Evolutionary conservation across 2,888 invertebrate species (phyloP), one percentile per base, ranked within the genome.

Genomic region (Pogonocherus hispidulus): DNA sequence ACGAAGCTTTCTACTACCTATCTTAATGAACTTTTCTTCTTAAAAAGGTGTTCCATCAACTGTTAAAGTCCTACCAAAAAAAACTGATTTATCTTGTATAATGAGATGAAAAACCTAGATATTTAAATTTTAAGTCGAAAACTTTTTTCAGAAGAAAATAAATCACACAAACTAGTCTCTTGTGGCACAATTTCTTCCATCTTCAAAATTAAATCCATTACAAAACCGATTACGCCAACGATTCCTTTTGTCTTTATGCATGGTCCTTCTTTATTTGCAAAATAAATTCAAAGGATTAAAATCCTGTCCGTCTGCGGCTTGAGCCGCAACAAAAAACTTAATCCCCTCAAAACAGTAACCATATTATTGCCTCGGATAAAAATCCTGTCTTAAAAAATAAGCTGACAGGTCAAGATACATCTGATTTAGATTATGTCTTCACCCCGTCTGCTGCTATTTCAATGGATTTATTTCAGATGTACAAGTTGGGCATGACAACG

Each of bases 401-500:
- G 16, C 59, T 32, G 27, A 59, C 32, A 32, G 16, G 18, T 54
- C 54, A 35, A 35, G 16, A 18, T 35, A 9, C 9, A 9, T 32
- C 35, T 54, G 32, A 54, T 35, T 18, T 14, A 35, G 18, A 47
- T 59, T 2, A 52, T 16, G 47, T 11, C 32, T 19, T 3, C 19
- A 47, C 27, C 14, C 1, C 14, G 16, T 52, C 11, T 18, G 32
- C 32, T 47, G n/a, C 11, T 22, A 3, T 47, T n/a, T 59, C 59
- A 59, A 32, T 59, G 47, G 32, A 47, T 32, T 8, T 27, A 11
- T 3, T 46, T 59, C 22, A 11, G 19, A 60, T 16, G 32, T 20
- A 20, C 8, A 41, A 27, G 8, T 47, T 47, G 20, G 27, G 19
- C 49, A 62, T 62, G 62, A 51, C 62, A 37, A 11, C 14, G 62